These are phyloP conservation scores for Nothobranchius furzeri DNA, from an alignment of 2,113 vertebrate species.

Conservation along the genomic window DNA sequence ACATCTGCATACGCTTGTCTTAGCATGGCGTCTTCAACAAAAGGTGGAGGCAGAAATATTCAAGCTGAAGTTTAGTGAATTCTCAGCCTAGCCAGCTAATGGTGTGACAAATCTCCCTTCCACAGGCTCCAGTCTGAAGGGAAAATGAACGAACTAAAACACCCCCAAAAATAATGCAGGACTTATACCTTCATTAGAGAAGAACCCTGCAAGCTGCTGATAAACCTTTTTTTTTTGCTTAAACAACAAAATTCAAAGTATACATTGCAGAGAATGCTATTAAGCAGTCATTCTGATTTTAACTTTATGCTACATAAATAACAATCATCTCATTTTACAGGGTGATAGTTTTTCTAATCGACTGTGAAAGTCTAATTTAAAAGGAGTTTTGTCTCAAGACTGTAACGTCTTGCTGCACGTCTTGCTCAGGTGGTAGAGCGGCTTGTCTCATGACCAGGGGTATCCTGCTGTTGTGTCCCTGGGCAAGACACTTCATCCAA, in stretches of 20 bases:
- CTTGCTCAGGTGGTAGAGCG: too few relatives aligned
- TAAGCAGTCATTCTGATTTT: not conserved
- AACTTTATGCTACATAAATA: not conserved
- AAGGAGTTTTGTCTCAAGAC: not conserved
- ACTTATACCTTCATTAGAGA: not conserved
- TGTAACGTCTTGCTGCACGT: not conserved
- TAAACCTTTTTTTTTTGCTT: not conserved
- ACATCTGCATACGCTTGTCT: not conserved
- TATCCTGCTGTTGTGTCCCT: too few relatives aligned
- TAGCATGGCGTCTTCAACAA: not conserved
- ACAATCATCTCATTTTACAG: not conserved
- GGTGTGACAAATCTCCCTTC: not conserved
- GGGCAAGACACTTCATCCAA: too few relatives aligned
- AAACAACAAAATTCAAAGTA: not conserved
- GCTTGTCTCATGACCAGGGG: too few relatives aligned
- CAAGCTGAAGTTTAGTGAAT: not conserved
- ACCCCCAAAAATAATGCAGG: not conserved
- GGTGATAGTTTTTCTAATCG: not conserved
- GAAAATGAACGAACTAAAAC: not conserved
- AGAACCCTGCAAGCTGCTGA: not conserved
- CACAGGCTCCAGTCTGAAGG: not conserved
- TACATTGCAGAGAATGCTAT: not conserved
- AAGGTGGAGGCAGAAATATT: not conserved
- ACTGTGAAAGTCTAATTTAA: not conserved
- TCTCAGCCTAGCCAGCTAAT: not conserved